These are phyloP conservation scores for Delichon dasypus DNA, from an alignment of 2,797 vertebrate genomes.

Conservation along the genomic window DNA sequence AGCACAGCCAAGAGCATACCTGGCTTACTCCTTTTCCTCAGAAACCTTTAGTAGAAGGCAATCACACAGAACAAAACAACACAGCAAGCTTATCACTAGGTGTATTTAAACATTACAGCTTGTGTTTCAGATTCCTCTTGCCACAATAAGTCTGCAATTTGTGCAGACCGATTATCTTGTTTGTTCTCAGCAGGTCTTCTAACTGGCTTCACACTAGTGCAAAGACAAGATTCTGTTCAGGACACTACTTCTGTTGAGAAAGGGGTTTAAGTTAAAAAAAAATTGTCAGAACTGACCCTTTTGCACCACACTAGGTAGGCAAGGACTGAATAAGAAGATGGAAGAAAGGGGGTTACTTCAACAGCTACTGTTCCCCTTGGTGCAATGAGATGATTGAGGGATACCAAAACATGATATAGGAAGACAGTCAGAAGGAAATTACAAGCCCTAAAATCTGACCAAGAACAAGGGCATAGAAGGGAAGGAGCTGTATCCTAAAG, in stretches of 20 bases:
- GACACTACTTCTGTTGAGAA: not conserved
- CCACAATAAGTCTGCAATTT: not conserved
- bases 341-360: not conserved
- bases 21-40: not conserved
- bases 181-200: not conserved
- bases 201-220: not conserved
- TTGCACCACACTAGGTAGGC: not conserved
- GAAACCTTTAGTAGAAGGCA: not conserved
- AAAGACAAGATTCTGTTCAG: not conserved
- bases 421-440: not conserved
- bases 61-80: not conserved
- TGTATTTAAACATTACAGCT: not conserved
- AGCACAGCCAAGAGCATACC: accelerated
- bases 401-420: not conserved
- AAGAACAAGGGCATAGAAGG: not conserved
- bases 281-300: not conserved
- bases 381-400: not conserved
- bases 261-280: not conserved
- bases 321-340: not conserved
- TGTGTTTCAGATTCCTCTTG: not conserved
- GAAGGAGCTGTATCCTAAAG: not conserved
- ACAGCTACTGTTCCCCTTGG: not conserved
- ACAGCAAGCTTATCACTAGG: not conserved
- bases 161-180: not conserved
- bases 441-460: not conserved